Evolutionary conservation across 1,140 invertebrate genomes (phyloP).

Genomic region (Halictus rubicundus): DNA sequence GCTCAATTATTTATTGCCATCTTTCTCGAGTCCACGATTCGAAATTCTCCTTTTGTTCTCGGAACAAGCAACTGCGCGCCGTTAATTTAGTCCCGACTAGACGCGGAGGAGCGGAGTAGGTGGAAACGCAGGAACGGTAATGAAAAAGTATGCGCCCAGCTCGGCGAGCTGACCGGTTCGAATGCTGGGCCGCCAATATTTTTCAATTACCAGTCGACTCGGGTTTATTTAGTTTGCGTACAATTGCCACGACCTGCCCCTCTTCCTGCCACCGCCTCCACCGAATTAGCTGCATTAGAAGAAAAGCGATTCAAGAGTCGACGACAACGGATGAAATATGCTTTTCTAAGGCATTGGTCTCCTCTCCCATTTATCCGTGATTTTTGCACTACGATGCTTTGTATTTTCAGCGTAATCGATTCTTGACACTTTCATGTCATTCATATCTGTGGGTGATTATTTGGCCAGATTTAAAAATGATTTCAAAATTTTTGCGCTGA

Average conservation of each 20-base stretch:
- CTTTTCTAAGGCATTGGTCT: no score
- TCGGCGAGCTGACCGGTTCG: constrained; percentile 8
- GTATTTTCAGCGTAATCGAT: no score
- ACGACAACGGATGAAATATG: no score
- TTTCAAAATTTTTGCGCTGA: no score
- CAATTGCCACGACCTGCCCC: constrained; percentile 8
- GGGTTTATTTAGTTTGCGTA: constrained; percentile 54
- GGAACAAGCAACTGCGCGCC: constrained; percentile 30
- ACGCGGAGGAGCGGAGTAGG: constrained; percentile 13
- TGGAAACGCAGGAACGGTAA: constrained; percentile 48
- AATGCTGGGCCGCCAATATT: constrained; percentile 49
- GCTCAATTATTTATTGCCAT: constrained; percentile 45
- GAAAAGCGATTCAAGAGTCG: not conserved
- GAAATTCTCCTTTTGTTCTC: constrained; percentile 25
- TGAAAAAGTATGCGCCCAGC: constrained; percentile 62
- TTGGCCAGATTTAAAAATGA: no score
- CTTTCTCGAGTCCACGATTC: not conserved
- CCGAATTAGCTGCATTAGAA: constrained; percentile 36
- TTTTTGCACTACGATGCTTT: no score
- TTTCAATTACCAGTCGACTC: constrained; percentile 56
- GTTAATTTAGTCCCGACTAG: constrained; percentile 36
- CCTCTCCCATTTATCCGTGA: no score
- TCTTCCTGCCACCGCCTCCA: not conserved
- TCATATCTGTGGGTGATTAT: no score
- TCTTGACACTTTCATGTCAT: no score